phyloP scores from a whole-genome alignment of 2,888 invertebrate genomes.

The Tetrapedia diversipes region DNA sequence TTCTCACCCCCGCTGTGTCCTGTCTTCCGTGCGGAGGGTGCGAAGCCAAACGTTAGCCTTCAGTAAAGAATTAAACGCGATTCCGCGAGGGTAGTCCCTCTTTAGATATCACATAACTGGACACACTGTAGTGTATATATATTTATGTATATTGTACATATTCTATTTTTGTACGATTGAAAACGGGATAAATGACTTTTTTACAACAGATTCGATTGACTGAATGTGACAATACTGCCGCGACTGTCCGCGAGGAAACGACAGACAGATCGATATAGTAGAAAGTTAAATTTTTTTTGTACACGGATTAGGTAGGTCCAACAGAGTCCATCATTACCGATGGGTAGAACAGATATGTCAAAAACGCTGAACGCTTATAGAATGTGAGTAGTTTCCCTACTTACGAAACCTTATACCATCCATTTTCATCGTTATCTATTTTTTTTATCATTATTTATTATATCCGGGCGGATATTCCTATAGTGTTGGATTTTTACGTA shows the following conservation, averaged over 20 bases:
- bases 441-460: background rate
- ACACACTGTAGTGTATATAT: constrained; percentile 58
- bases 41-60: constrained; percentile 69
- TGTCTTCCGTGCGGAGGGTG: constrained; percentile 58
- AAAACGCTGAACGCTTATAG: constrained; percentile 95
- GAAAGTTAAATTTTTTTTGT: constrained; percentile 59
- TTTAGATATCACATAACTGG: constrained; percentile 47
- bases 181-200: constrained; percentile 64
- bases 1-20: background rate
- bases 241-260: constrained; percentile 39
- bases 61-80: constrained; percentile 74
- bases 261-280: constrained; percentile 62
- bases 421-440: constrained; percentile 7
- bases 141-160: constrained; percentile 45
- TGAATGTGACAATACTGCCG: constrained; percentile 55
- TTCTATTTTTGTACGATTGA: constrained; percentile 68
- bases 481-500: constrained; percentile 27
- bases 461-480: background rate
- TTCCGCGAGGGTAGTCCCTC: constrained; percentile 59
- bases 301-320: constrained; percentile 67
- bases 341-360: constrained; percentile 87
- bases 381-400: constrained; percentile 88
- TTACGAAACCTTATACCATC: constrained; percentile 38
- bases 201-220: constrained; percentile 53
- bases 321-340: constrained; percentile 74